Evolutionary conservation across 2,888 invertebrate species (phyloP).

Genomic region (Ophioninae sp.): DNA sequence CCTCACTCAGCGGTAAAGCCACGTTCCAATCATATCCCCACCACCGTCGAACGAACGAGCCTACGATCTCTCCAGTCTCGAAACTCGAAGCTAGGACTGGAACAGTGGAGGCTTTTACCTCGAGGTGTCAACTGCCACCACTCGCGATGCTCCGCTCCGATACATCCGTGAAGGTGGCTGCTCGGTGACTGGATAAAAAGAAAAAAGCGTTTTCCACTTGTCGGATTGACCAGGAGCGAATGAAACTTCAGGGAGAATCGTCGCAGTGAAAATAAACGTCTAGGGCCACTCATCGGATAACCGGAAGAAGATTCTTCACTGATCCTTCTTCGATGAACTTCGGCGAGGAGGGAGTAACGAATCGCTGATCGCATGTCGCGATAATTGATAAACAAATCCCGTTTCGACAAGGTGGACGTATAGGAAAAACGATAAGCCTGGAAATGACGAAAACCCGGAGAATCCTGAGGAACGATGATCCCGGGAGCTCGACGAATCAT

Average conservation of each 20-base stretch:
- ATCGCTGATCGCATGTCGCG: slow-evolving; percentile 40
- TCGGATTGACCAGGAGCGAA: neutral
- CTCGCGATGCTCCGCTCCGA: slow-evolving; percentile 8
- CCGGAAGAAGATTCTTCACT: slow-evolving; percentile 46
- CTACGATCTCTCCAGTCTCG: slow-evolving; percentile 53
- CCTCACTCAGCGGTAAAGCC: slow-evolving; percentile 52
- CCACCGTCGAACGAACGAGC: slow-evolving; percentile 59
- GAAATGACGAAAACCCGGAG: slow-evolving; percentile 36
- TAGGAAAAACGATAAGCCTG: neutral
- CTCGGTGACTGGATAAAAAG: neutral
- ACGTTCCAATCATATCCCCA: slow-evolving; percentile 48
- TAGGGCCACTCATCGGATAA: slow-evolving; percentile 28
- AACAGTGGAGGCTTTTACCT: slow-evolving; percentile 51
- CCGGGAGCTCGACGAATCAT: slow-evolving; percentile 18
- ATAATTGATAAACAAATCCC: neutral
- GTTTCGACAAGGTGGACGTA: neutral
- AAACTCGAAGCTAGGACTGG: slow-evolving; percentile 52
- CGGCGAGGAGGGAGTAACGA: slow-evolving; percentile 16
- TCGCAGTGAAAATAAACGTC: slow-evolving; percentile 19
- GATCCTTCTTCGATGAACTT: slow-evolving; percentile 15
- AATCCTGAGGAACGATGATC: slow-evolving; percentile 16
- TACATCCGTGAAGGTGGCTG: neutral
- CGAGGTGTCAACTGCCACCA: slow-evolving; percentile 55
- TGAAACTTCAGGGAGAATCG: neutral
- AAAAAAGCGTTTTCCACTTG: neutral